Evolutionary conservation across 2,113 vertebrate species (phyloP).

Genomic region (Calyptommatus sinebrachiatus): DNA sequence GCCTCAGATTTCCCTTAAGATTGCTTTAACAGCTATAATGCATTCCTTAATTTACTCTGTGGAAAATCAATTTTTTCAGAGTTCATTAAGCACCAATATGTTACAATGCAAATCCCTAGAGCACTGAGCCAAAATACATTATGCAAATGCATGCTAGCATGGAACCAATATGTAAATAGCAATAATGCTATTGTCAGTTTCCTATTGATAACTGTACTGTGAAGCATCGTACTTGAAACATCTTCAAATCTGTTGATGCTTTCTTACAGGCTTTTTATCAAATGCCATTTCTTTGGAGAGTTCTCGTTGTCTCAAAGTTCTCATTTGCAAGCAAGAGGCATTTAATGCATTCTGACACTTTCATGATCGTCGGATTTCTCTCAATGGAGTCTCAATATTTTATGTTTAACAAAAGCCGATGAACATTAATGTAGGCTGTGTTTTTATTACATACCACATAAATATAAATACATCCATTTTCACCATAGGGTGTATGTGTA

Average conservation of each 20-base stretch:
- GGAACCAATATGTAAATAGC: slow-evolving; percentile 97
- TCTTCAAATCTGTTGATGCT: slow-evolving; percentile 54
- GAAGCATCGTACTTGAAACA: slow-evolving; percentile 58
- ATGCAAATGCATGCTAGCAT: slow-evolving; percentile 92
- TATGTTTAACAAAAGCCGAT: slow-evolving; percentile 6
- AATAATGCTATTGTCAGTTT: slow-evolving; percentile 85
- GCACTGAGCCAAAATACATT: slow-evolving; percentile 92
- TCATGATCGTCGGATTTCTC: slow-evolving; percentile 26
- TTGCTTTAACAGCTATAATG: slow-evolving; percentile 99
- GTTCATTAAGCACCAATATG: slow-evolving; percentile 99
- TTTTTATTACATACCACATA: not conserved
- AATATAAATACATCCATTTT: slow-evolving; percentile 13
- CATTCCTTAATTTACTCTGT: slow-evolving; percentile 99
- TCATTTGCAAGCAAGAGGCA: slow-evolving; percentile 40
- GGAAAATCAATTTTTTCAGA: slow-evolving; percentile 99
- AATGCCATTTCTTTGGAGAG: slow-evolving; percentile 40
- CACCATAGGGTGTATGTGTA: not conserved
- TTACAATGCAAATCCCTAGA: slow-evolving; percentile 97
- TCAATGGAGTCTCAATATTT: slow-evolving; percentile 34
- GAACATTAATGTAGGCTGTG: slow-evolving; percentile 7
- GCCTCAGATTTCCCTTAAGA: slow-evolving; percentile 98
- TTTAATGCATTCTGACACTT: slow-evolving; percentile 32
- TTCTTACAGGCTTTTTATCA: slow-evolving; percentile 35
- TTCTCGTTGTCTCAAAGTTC: slow-evolving; percentile 38
- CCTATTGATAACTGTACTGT: slow-evolving; percentile 84